phyloP scores from a whole-genome alignment of 2,113 vertebrate species.

The Physeter macrocephalus region DNA sequence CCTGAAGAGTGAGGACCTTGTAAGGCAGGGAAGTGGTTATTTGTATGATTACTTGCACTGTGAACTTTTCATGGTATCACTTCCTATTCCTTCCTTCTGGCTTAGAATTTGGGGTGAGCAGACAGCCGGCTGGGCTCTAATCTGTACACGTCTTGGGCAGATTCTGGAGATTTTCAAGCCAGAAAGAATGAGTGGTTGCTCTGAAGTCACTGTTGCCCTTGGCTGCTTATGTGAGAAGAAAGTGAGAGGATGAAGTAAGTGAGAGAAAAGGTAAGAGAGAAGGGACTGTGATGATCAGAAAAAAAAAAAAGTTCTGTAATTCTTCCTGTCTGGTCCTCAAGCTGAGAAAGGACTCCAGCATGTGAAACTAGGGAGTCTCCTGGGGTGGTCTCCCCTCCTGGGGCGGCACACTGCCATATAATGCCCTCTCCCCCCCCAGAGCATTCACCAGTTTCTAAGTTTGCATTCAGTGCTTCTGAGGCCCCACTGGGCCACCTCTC shows the following conservation, averaged over 20 bases:
- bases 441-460: background rate
- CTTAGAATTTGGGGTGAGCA: background rate
- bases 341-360: background rate
- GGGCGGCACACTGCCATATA: background rate
- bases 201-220: background rate
- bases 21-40: background rate
- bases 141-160: background rate
- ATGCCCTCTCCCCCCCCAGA: background rate
- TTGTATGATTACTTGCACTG: background rate
- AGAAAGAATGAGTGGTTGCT: background rate
- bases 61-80: background rate
- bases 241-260: background rate
- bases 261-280: background rate
- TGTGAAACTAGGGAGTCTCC: rapidly evolving
- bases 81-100: background rate
- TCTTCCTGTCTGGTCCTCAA: background rate
- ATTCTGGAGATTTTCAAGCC: background rate
- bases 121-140: background rate
- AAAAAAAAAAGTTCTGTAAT: too few species aligned
- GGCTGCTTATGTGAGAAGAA: background rate
- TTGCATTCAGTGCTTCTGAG: too few species aligned
- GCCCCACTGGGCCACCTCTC: background rate
- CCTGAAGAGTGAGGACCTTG: background rate
- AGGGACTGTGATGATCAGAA: background rate
- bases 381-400: background rate